Conservation (phyloP, 1,140 invertebrate species). For the Drosophila biarmipes region DNA sequence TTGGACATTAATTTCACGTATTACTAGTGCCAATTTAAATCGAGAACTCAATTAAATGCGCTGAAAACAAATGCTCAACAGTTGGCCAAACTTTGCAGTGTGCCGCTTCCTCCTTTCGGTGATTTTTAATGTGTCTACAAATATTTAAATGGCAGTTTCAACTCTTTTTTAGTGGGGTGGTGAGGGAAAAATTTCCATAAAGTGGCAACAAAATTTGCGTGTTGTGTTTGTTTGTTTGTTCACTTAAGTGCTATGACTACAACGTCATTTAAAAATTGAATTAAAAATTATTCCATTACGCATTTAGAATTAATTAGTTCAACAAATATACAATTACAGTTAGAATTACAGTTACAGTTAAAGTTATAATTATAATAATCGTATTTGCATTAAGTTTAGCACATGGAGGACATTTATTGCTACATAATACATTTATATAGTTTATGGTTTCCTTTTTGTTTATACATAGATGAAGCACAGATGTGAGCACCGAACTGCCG, state of each 20-base stretch:
- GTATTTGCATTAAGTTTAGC: conserved; percentile 74
- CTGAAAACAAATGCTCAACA: conserved; percentile 57
- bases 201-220: conserved; percentile 34
- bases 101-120: conserved; percentile 6
- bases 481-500: conserved; percentile 15
- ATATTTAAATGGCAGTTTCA: conserved; percentile 73
- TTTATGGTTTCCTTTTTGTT: conserved; percentile 45
- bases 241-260: conserved; percentile 74
- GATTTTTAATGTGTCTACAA: conserved; percentile 26
- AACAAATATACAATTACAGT: conserved; percentile 70
- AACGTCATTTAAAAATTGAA: conserved; percentile 78
- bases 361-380: conserved; percentile 50
- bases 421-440: conserved; percentile 74
- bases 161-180: conserved; percentile 35
- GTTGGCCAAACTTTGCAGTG: conserved; percentile 16
- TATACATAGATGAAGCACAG: conserved; percentile 41
- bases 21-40: conserved; percentile 38
- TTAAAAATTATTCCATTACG: conserved; percentile 57
- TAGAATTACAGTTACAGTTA: conserved; percentile 47
- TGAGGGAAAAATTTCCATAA: conserved; percentile 38
- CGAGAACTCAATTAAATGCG: conserved; percentile 60
- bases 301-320: conserved; percentile 66
- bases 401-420: conserved; percentile 83
- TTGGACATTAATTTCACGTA: conserved; percentile 44
- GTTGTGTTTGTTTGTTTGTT: conserved; percentile 55